A percentile compares a stretch with the other conserved stretches of the same genome.
These are phyloP conservation scores for Mesocricetus auratus DNA, from an alignment of 2,113 vertebrate species.

Conservation along the genomic window DNA sequence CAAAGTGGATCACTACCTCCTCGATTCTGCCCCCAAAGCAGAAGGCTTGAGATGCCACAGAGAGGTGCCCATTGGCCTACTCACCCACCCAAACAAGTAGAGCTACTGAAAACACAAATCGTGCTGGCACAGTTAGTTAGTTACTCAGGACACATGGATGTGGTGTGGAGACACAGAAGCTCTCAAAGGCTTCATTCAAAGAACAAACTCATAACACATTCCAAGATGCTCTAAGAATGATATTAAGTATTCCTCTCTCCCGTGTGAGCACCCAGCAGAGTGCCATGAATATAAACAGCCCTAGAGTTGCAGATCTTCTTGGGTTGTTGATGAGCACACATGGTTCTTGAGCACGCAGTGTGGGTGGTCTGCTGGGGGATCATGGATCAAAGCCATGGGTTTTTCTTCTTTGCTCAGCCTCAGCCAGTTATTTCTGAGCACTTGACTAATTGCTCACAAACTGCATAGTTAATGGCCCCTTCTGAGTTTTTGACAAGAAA, in stretches of 20 bases:
- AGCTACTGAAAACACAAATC: not conserved
- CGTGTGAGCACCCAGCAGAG: constrained; percentile 64
- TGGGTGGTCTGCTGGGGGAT: constrained; percentile 70
- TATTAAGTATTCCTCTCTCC: constrained; percentile 49
- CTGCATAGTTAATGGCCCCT: constrained; percentile 13
- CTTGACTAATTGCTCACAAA: constrained; percentile 55
- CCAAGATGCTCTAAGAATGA: constrained; percentile 54
- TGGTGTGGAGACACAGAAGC: not conserved
- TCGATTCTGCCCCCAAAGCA: not conserved
- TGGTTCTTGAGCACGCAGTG: constrained; percentile 22
- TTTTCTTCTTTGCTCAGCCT: constrained; percentile 45
- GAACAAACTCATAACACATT: constrained; percentile 46
- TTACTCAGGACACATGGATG: not conserved
- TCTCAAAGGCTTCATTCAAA: constrained; percentile 60
- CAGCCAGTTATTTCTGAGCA: not conserved
- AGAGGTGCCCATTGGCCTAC: not conserved
- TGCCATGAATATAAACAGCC: constrained; percentile 53
- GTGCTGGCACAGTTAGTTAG: not conserved
- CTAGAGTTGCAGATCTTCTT: constrained; percentile 51
- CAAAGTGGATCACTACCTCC: not conserved
- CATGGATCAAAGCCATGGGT: constrained; percentile 55
- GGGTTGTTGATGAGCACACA: constrained; percentile 54
- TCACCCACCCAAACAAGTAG: not conserved
- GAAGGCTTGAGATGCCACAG: not conserved
- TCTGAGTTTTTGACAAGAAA: constrained; percentile 65